Percentiles rank a stretch among this genome's conserved stretches.
These are phyloP conservation scores for Brenthis ino DNA, from an alignment of 2,888 invertebrate species.

Conservation along the genomic window DNA sequence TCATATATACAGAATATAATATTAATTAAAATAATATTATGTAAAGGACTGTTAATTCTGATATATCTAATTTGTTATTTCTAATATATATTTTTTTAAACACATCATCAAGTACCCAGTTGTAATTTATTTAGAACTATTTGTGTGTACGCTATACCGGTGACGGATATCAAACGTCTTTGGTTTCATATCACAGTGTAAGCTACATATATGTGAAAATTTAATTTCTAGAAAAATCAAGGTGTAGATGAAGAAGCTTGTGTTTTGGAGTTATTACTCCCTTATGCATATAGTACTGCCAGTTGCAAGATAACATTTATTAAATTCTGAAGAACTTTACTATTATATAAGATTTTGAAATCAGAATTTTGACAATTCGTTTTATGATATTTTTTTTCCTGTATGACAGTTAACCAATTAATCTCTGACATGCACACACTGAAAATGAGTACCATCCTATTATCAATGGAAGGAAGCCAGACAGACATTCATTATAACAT, in stretches of 20 bases:
- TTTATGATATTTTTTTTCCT: too few relatives aligned
- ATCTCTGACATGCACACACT: too few relatives aligned
- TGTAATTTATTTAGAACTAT: constrained; percentile 8
- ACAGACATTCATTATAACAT: too few relatives aligned
- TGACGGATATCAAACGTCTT: constrained; percentile 26
- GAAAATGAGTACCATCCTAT: too few relatives aligned
- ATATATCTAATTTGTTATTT: background rate
- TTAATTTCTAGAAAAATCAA: constrained; percentile 1
- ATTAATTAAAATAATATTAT: too few relatives aligned
- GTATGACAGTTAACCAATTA: too few relatives aligned
- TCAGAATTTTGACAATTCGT: too few relatives aligned
- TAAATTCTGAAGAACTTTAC: too few relatives aligned
- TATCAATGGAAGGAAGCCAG: too few relatives aligned
- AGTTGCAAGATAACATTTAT: background rate
- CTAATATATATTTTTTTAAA: background rate
- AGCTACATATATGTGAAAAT: constrained; percentile 17
- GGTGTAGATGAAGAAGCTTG: constrained; percentile 9
- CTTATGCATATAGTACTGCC: background rate
- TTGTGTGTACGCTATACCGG: constrained; percentile 17
- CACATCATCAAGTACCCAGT: constrained; percentile 14
- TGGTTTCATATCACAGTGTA: constrained; percentile 9
- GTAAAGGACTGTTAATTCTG: too few relatives aligned
- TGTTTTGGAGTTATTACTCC: background rate
- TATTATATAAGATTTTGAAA: too few relatives aligned
- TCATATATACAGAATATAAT: background rate